Conservation (phyloP, 2,797 vertebrate genomes). For the Arnoldichthys spilopterus region DNA sequence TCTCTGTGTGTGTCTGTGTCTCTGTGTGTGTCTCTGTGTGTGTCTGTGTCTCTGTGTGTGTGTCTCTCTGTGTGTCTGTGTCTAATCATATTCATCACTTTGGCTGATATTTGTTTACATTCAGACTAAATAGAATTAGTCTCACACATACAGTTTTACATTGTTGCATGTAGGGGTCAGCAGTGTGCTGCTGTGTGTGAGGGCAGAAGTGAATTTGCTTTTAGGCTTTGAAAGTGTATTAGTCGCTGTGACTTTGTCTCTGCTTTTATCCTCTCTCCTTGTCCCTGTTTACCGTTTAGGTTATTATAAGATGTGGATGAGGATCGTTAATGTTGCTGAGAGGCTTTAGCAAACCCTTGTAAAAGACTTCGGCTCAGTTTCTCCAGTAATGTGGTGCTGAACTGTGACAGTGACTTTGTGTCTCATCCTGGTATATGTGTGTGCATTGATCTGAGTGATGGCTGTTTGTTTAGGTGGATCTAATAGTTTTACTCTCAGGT, state of each 20-base stretch:
- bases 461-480: slow-evolving; percentile 16
- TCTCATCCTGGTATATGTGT: not conserved
- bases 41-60: too few relatives aligned
- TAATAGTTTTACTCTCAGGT: not conserved
- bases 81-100: too few relatives aligned
- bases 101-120: too few relatives aligned
- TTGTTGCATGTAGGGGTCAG: slow-evolving; percentile 49
- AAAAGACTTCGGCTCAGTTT: slow-evolving; percentile 3
- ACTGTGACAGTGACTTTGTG: too few relatives aligned
- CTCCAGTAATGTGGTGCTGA: not conserved
- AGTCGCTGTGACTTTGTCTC: not conserved
- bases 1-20: too few relatives aligned
- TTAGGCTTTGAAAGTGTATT: not conserved
- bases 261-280: not conserved
- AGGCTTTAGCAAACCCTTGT: slow-evolving; percentile 9
- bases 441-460: not conserved
- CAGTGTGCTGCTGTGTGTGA: slow-evolving; percentile 45
- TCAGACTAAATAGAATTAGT: too few relatives aligned
- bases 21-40: too few relatives aligned
- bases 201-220: not conserved
- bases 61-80: too few relatives aligned
- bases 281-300: too few relatives aligned
- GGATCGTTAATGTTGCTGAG: not conserved
- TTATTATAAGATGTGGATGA: not conserved
- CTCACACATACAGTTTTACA: slow-evolving; percentile 34